Percentiles rank a stretch among this genome's conserved stretches.
phyloP scores from a whole-genome alignment of 2,113 vertebrate species.

The Plecturocebus donacophilus region DNA sequence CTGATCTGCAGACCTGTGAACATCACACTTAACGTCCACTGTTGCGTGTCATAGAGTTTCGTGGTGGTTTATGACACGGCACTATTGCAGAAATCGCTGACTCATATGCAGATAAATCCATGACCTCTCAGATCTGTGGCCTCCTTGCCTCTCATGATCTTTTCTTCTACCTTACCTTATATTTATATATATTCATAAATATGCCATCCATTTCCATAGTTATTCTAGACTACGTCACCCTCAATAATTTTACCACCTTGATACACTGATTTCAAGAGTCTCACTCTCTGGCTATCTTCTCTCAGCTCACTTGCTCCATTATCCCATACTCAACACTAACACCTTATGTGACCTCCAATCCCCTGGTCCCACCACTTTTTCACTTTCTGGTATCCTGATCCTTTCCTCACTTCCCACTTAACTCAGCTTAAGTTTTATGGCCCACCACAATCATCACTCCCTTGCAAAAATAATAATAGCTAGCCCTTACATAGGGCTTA shows the following conservation, averaged over 20 bases:
- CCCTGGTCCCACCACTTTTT: neutral
- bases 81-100: neutral
- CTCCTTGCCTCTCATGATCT: neutral
- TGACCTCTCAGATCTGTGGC: neutral
- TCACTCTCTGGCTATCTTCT: neutral
- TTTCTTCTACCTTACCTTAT: neutral
- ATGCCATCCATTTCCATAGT: neutral
- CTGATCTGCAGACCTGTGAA: neutral
- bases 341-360: neutral
- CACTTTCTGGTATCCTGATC: neutral
- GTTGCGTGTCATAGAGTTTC: neutral
- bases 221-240: neutral
- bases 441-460: neutral
- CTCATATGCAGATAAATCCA: neutral
- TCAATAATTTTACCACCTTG: neutral
- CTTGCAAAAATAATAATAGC: neutral
- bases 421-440: neutral
- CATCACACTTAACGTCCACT: neutral
- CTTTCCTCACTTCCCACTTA: neutral
- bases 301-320: neutral
- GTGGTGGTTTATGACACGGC: neutral
- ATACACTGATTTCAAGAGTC: neutral
- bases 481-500: neutral
- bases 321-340: neutral
- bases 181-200: too few species aligned